Conservation (phyloP, 2,888 invertebrate genomes). For the Cryptocephalus moraei region DNA sequence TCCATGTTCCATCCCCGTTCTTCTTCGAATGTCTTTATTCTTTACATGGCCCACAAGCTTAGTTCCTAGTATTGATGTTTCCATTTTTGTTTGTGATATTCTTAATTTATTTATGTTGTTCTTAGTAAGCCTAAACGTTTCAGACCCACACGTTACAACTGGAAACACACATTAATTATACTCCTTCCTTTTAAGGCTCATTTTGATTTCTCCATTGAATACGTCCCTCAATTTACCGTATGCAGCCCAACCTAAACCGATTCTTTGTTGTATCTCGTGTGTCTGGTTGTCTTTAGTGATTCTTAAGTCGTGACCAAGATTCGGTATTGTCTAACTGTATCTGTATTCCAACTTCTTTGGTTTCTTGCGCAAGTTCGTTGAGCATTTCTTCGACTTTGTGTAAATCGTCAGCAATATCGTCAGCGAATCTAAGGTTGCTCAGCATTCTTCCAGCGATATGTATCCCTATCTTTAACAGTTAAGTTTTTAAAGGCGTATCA, state of each 20-base stretch:
- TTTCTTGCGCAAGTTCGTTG: too few species aligned
- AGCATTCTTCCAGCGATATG: not conserved
- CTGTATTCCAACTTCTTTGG: too few species aligned
- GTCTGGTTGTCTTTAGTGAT: too few species aligned
- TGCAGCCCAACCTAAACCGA: too few species aligned
- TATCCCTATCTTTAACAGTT: not conserved
- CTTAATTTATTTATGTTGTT: too few species aligned
- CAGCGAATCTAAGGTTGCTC: too few species aligned
- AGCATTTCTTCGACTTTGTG: not conserved
- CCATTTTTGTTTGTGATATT: too few species aligned
- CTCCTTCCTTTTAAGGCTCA: too few species aligned
- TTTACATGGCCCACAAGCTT: not conserved
- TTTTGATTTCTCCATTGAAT: not conserved
- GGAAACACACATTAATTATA: not conserved
- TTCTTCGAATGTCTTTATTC: not conserved
- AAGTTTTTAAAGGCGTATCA: not conserved
- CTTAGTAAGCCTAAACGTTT: not conserved
- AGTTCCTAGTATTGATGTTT: not conserved
- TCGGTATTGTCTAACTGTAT: not conserved
- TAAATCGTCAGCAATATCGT: not conserved
- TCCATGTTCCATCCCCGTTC: not conserved
- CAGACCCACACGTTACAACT: not conserved
- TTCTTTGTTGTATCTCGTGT: too few species aligned
- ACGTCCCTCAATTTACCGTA: too few species aligned
- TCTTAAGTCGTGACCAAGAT: too few species aligned